A percentile compares a stretch with the other conserved stretches of the same genome.
Conservation (phyloP, 2,113 vertebrate species). For the Madoqua kirkii region DNA sequence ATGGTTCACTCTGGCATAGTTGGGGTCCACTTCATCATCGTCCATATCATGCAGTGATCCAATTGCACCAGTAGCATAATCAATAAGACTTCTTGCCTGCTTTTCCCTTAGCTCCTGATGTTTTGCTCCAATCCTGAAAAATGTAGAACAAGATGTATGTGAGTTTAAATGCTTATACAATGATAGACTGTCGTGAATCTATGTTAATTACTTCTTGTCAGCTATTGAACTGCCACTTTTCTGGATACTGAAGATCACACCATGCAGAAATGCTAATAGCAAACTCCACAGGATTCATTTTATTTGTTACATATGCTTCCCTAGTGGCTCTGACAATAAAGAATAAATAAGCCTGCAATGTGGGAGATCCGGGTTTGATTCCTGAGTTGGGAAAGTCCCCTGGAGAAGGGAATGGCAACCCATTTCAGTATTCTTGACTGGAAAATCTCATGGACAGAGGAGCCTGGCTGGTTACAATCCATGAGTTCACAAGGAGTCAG, state of each 20-base stretch:
- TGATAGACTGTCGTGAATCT: not conserved
- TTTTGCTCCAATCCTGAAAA: slow-evolving; percentile 89
- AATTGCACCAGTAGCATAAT: slow-evolving; percentile 66
- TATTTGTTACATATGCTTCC: not conserved
- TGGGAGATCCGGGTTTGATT: fast-evolving
- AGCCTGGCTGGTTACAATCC: not conserved
- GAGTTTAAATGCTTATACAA: not conserved
- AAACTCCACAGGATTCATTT: not conserved
- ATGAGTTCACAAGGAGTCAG: not conserved
- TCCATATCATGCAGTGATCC: slow-evolving; percentile 85
- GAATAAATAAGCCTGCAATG: not conserved
- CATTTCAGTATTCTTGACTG: not conserved
- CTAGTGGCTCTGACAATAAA: not conserved
- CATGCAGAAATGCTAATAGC: not conserved
- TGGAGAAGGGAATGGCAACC: not conserved
- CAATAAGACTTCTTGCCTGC: slow-evolving; percentile 79
- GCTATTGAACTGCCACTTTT: not conserved
- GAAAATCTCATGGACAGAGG: not conserved
- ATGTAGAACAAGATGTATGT: slow-evolving; percentile 19
- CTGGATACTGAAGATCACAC: not conserved
- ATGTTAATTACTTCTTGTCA: not conserved
- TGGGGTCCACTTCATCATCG: slow-evolving; percentile 94
- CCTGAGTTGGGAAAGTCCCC: not conserved
- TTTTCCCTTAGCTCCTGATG: slow-evolving; percentile 91
- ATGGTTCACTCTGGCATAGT: slow-evolving; percentile 96